These are phyloP conservation scores for Asbolus verrucosus DNA, from an alignment of 1,140 invertebrate species.

Conservation along the genomic window DNA sequence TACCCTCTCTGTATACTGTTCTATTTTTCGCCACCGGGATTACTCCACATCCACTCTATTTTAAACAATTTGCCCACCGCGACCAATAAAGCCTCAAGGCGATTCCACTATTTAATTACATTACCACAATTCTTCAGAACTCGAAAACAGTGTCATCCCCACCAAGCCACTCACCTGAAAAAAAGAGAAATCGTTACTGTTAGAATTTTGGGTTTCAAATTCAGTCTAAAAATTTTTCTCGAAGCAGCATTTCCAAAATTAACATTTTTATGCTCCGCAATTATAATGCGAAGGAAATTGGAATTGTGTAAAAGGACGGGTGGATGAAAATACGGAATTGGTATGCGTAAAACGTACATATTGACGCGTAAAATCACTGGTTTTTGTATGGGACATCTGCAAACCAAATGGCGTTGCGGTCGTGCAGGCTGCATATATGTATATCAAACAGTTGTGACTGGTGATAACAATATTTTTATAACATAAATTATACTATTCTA, in stretches of 20 bases:
- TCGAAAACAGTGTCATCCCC: too few relatives aligned
- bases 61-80: slow-evolving; percentile 37
- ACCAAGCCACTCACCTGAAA: slow-evolving; percentile 23
- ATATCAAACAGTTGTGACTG: slow-evolving; percentile 33
- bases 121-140: slow-evolving; percentile 11
- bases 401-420: slow-evolving; percentile 46
- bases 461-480: slow-evolving; percentile 38
- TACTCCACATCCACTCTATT: slow-evolving; percentile 34
- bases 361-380: slow-evolving; percentile 46
- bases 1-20: slow-evolving; percentile 5
- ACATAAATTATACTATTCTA: slow-evolving; percentile 16
- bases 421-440: slow-evolving; percentile 44
- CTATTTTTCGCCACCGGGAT: slow-evolving; percentile 30
- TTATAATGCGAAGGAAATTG: slow-evolving; percentile 1
- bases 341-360: slow-evolving; percentile 39
- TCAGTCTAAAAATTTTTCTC: not conserved
- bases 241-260: slow-evolving; percentile 1
- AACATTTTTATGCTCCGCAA: slow-evolving; percentile 1
- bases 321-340: slow-evolving; percentile 11
- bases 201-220: not conserved
- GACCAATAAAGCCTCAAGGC: slow-evolving; percentile 34
- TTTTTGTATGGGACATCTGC: slow-evolving; percentile 48
- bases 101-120: slow-evolving; percentile 40
- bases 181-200: slow-evolving; percentile 14
- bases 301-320: slow-evolving; percentile 6